Percentiles rank a stretch among this genome's conserved stretches.
These are phyloP conservation scores for zebrafish (Danio rerio) DNA, from an alignment of 2,113 vertebrate genomes.

Conservation along the genomic window DNA sequence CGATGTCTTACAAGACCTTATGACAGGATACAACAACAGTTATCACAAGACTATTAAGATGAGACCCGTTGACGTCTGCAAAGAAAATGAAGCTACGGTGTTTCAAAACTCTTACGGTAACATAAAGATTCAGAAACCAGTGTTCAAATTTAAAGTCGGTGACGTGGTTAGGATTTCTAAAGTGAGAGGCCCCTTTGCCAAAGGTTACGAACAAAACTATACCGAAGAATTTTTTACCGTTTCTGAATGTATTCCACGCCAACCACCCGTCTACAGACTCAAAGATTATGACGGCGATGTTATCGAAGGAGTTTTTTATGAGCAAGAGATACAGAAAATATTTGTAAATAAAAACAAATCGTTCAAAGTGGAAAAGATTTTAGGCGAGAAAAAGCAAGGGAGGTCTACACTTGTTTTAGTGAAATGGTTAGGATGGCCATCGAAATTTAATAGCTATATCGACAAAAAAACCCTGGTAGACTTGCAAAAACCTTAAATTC, in stretches of 20 bases:
- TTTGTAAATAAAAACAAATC: not conserved
- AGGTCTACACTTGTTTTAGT: not conserved
- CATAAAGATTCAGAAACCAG: no score
- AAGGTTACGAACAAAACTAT: not conserved
- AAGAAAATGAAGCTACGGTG: not conserved
- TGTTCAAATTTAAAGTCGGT: no score
- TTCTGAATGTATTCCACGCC: not conserved
- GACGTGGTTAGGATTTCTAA: not conserved
- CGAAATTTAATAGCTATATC: not conserved
- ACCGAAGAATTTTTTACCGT: not conserved
- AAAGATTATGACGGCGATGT: not conserved
- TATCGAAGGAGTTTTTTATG: not conserved
- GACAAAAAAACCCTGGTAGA: not conserved
- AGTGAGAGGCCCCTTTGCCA: not conserved
- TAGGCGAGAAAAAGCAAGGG: not conserved
- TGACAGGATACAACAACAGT: not conserved
- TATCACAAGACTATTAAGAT: not conserved
- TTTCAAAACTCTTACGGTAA: not conserved
- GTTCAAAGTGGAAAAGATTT: constrained; percentile 8
- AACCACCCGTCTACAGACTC: not conserved
- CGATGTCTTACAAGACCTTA: not conserved
- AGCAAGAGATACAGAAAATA: constrained; percentile 3
- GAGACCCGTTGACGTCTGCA: not conserved
- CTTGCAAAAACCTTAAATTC: not conserved
- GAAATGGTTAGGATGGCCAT: not conserved